Percentiles rank a stretch among this genome's conserved stretches.
These are phyloP conservation scores for Megalurothrips usitatus DNA, from an alignment of 2,888 invertebrate genomes.

Conservation along the genomic window DNA sequence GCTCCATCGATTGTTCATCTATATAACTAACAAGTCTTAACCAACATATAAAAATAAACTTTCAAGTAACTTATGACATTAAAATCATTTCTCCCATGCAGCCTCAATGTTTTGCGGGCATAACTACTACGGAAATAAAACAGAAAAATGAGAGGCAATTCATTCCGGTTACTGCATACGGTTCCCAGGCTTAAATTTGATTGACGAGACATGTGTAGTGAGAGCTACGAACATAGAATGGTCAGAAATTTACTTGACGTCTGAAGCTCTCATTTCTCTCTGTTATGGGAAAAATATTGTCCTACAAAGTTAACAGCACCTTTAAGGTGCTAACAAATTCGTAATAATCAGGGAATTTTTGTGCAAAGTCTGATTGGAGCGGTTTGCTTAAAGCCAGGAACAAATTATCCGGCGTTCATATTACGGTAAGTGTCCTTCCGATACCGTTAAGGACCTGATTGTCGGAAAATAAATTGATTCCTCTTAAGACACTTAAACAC, in stretches of 20 bases:
- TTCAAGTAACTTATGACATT: constrained; percentile 13
- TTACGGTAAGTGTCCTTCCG: no score
- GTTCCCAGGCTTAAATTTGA: background rate
- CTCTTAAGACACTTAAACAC: no score
- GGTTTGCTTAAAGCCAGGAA: no score
- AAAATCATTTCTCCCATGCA: background rate
- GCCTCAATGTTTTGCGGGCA: background rate
- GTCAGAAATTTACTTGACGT: background rate
- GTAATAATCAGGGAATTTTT: no score
- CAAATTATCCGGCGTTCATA: no score
- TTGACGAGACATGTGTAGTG: background rate
- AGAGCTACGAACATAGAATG: background rate
- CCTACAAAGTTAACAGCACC: background rate
- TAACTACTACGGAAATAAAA: background rate
- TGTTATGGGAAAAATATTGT: constrained; percentile 11
- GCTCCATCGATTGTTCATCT: constrained; percentile 15
- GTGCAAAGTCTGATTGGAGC: no score
- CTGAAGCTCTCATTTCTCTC: constrained; percentile 26
- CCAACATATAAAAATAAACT: constrained; percentile 25
- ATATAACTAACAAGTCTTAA: constrained; percentile 19
- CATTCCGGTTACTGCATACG: no score
- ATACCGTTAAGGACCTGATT: no score
- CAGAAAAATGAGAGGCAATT: background rate
- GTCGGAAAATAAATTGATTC: no score
- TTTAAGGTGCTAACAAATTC: no score